Evolutionary conservation across 2,113 vertebrate species (phyloP).

Genomic region (Rhadina sibilatrix): DNA sequence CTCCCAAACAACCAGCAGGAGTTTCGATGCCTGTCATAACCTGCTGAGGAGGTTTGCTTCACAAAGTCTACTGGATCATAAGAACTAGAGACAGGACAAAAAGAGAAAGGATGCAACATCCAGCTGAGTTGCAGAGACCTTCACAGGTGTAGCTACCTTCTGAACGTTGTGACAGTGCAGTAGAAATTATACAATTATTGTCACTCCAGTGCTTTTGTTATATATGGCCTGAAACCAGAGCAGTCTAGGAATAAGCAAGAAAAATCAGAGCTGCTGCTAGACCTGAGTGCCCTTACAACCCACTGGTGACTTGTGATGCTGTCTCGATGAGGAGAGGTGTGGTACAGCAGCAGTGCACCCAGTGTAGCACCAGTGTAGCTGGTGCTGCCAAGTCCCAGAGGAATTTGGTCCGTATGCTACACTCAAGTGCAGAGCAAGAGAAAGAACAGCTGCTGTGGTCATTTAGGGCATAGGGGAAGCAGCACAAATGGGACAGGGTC

Average conservation of each 20-base stretch:
- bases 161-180: neutral
- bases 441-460: neutral
- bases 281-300: neutral
- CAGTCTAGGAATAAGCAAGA: neutral
- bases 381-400: neutral
- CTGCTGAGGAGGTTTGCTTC: neutral
- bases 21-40: neutral
- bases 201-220: neutral
- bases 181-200: neutral
- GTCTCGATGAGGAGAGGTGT: neutral
- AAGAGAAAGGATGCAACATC: neutral
- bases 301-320: neutral
- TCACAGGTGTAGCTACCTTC: neutral
- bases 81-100: neutral
- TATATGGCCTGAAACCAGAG: neutral
- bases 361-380: neutral
- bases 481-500: neutral
- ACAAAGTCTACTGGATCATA: neutral
- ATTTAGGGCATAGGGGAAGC: neutral
- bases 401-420: accelerated
- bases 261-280: neutral
- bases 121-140: neutral
- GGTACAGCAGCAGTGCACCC: neutral
- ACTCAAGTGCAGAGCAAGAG: neutral
- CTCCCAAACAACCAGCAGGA: neutral